Evolutionary conservation across 2,113 vertebrate genomes (phyloP).

Genomic region (Arothron firmamentum): DNA sequence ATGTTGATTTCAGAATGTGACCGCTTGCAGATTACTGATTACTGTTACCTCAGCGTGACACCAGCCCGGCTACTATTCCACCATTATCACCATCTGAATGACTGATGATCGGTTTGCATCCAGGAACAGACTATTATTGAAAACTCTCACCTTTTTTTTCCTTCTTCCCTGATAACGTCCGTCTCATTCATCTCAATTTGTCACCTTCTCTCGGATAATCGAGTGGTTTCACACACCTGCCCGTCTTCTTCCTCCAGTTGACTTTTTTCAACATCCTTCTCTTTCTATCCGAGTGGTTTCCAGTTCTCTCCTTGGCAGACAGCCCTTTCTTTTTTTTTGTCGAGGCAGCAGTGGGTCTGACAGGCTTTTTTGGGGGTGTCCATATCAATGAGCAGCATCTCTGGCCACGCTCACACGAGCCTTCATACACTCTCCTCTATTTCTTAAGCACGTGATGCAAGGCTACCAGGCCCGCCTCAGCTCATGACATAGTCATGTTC

Average conservation of each 20-base stretch:
- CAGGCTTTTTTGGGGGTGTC: slow-evolving; percentile 7
- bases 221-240: slow-evolving; percentile 22
- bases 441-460: slow-evolving; percentile 5
- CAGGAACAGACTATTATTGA: not conserved
- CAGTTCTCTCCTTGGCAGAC: not conserved
- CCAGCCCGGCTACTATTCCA: slow-evolving; percentile 9
- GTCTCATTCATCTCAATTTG: too few species aligned
- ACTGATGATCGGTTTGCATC: slow-evolving; percentile 14
- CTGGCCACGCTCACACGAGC: not conserved
- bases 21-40: slow-evolving; percentile 21
- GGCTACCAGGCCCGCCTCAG: slow-evolving; percentile 8
- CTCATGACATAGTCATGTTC: slow-evolving; percentile 32
- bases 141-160: too few species aligned
- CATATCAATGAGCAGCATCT: slow-evolving; percentile 12
- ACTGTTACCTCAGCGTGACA: slow-evolving; percentile 14
- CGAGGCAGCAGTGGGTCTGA: slow-evolving; percentile 19
- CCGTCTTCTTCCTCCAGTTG: not conserved
- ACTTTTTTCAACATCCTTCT: not conserved
- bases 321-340: slow-evolving; percentile 1
- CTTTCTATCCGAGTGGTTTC: not conserved
- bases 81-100: slow-evolving; percentile 8
- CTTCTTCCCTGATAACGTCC: too few species aligned
- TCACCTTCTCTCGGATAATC: slow-evolving; percentile 27
- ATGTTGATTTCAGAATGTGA: slow-evolving; percentile 34
- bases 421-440: not conserved